Evolutionary conservation across 2,888 invertebrate species (phyloP), one percentile per base, ranked within the genome.

Genomic region (Sycophila texana): DNA sequence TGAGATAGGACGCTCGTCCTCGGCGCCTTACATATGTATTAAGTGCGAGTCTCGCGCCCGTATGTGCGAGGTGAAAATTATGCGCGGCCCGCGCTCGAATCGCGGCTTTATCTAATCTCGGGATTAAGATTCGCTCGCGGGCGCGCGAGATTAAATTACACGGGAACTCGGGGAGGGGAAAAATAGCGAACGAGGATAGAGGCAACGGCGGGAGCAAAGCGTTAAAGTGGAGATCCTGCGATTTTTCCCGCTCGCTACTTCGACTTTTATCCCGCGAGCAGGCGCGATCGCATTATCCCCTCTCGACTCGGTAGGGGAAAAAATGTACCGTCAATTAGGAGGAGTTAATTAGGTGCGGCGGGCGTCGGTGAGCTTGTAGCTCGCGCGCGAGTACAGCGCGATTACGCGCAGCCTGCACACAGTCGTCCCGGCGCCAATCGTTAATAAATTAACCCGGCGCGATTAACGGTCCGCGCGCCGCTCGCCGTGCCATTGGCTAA

Each of bases 61-160:
- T 39, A 26, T 22, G 22, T 22, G 22, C 49, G 18, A 53, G 22
- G 22, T 22, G 65, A 75, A 60, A 67, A 47, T 55, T 51, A 26
- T 2, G 22, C 22, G 18, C 30, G 7, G n/a, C n/a, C 7, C 39
- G 39, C 53, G 22, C 47, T 30, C 51, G 63, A 61, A 13, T 13
- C 14, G 20, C 82, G 85, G 82, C 83, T 81, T 83, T 81, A 83
- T 82, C 84, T 85, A 87, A 86, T 86, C 84, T 84, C 78, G 60
- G 84, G 86, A 86, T 87, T 86, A 86, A 87, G 85, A 85, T 84
- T 83, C 53, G 82, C 61, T 84, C 84, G 83, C 83, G 85, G 84
- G 84, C 86, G 85, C 84, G 83, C 83, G 84, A 86, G 85, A 86
- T 85, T 85, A 83, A 86, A 86, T 86, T 86, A 85, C 86, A 16